Base-by-base conservation (phyloP, 2,888 invertebrate genomes). In the Agrochola litura region DNA sequence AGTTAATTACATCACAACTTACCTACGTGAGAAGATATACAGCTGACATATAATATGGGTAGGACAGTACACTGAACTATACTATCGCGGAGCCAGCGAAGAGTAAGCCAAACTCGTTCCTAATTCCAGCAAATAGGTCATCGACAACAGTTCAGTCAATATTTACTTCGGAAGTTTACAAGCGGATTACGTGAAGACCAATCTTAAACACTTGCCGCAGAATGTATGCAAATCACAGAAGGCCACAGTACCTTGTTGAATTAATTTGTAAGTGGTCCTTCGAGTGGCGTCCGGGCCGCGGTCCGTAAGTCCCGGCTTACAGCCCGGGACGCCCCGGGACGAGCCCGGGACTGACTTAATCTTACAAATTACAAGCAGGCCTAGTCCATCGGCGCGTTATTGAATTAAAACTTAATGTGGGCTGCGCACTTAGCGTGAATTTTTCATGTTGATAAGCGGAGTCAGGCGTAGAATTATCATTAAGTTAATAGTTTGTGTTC, bases 211-310 rank as follows among this genome's bases (percentile, higher is more conserved):
- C 81, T 87, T 83, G 74, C 81, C 80, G 69, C 75, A 79, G 73
- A 86, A 88, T 87, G 83, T 86, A 90, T 89, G 92, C 86, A 90
- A 91, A 91, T 89, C 84, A 88, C 78, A 83, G 79, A 78, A 86
- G 84, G 83, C 88, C 85, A 88, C 81, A 79, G 85, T 88, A 85
- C 85, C 85, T 85, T 85, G 83, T 83, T 72, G 89, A 92, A 91
- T 92, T 92, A 91, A 92, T 91, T 90, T 83, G 87, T 88, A 88
- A 90, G 88, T 83, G 85, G 83, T 79, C 86, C 81, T 88, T 52
- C 43, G 84, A 84, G 86, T 78, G 74, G 77, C 76, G 84, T 70
- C 73, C 84, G 73, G 80, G 54, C 85, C 80, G 81, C 84, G 76
- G 76, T 78, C 78, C 72, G 66, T 82, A 85, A 81, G 86, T 87